A percentile compares a stretch with the other conserved stretches of the same genome.
Evolutionary conservation across 2,113 vertebrate genomes (phyloP).

Genomic region (Rhipidura dahli): DNA sequence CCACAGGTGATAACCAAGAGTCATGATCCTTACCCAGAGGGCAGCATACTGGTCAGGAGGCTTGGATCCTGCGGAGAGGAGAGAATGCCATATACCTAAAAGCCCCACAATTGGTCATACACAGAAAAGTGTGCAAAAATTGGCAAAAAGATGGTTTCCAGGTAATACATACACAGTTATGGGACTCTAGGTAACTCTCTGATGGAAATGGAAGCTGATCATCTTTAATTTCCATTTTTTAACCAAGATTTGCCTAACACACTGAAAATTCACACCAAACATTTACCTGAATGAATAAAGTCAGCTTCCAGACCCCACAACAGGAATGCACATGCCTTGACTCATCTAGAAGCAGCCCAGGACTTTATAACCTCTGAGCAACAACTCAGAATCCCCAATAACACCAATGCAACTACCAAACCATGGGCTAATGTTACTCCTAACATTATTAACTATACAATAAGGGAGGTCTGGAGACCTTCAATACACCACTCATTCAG

Average conservation of each 20-base stretch:
- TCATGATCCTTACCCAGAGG: background rate
- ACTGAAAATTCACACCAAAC: background rate
- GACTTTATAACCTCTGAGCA: background rate
- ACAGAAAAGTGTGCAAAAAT: background rate
- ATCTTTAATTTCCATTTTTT: background rate
- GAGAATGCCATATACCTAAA: background rate
- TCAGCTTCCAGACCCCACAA: background rate
- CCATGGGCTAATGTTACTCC: background rate
- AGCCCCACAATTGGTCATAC: background rate
- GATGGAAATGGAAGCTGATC: background rate
- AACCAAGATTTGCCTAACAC: background rate
- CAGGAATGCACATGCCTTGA: accelerated
- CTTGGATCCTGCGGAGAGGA: background rate
- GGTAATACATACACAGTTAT: background rate
- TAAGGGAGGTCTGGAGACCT: background rate
- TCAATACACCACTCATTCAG: background rate
- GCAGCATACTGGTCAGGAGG: background rate
- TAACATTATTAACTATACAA: too few relatives aligned
- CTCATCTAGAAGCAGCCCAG: background rate
- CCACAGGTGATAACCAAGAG: background rate
- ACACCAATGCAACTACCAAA: background rate
- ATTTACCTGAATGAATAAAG: background rate
- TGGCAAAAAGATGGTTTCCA: background rate
- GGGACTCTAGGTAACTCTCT: background rate
- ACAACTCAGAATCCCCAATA: background rate